Conservation (phyloP, 2,888 invertebrate genomes). For the Agrilus biguttatus region DNA sequence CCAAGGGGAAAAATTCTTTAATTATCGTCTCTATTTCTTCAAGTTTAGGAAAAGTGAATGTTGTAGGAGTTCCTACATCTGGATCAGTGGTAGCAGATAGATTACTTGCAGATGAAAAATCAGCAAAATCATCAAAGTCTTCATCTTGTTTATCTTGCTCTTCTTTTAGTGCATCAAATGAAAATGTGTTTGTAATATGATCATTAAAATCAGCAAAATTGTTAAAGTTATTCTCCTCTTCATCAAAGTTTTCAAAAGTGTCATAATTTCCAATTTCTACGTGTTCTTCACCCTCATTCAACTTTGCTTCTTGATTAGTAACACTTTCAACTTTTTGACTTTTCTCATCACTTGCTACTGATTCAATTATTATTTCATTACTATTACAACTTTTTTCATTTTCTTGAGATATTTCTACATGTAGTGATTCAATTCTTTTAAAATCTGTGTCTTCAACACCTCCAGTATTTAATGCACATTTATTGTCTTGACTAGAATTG, state of each 20-base stretch:
- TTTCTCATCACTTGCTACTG: no score
- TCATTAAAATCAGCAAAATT: slow-evolving; percentile 6
- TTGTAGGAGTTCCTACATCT: slow-evolving; percentile 7
- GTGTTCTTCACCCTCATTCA: slow-evolving; percentile 10
- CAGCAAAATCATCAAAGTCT: slow-evolving; percentile 22
- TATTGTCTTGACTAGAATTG: slow-evolving; percentile 2
- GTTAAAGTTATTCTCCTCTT: slow-evolving; percentile 1
- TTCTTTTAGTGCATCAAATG: slow-evolving; percentile 3
- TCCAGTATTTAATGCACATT: not conserved
- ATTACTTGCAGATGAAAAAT: slow-evolving; percentile 12
- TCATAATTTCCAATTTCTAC: slow-evolving; percentile 13
- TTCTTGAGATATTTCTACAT: no score
- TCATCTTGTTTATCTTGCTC: slow-evolving; percentile 14
- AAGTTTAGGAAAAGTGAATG: slow-evolving; percentile 10
- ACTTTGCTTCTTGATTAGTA: not conserved
- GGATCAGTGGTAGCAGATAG: not conserved
- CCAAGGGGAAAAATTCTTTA: slow-evolving; percentile 25
- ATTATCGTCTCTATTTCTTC: slow-evolving; percentile 19
- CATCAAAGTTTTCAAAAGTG: slow-evolving; percentile 7
- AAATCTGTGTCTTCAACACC: not conserved
- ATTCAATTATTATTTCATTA: no score
- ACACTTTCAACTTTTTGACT: no score
- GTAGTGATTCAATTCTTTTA: not conserved
- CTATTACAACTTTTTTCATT: no score
- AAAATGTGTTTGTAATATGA: not conserved